Conservation (phyloP, 2,113 vertebrate genomes). For the Campylorhamphus procurvoides region DNA sequence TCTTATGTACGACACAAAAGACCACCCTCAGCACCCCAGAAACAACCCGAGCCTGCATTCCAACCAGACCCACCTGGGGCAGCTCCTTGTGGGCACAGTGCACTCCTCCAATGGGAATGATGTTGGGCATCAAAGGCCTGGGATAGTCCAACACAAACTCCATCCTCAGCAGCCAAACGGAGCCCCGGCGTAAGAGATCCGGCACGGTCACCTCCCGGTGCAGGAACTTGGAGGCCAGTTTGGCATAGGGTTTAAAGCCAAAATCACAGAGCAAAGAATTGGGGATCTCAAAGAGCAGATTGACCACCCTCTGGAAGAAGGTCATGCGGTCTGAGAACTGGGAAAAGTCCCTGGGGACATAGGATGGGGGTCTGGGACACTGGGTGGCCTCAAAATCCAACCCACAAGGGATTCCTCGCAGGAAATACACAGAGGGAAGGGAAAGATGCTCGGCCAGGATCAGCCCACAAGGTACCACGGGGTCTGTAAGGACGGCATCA, state of each 20-base stretch:
- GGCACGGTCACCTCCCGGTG: constrained; percentile 62
- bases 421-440: background rate
- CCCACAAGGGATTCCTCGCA: constrained; percentile 72
- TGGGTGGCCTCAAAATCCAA: constrained; percentile 74
- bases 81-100: constrained; percentile 57
- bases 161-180: constrained; percentile 83
- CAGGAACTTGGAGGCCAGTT: constrained; percentile 75
- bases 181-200: constrained; percentile 74
- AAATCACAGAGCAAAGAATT: constrained; percentile 70
- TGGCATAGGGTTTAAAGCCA: constrained; percentile 58
- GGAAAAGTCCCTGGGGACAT: constrained; percentile 65
- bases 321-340: constrained; percentile 70
- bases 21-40: background rate
- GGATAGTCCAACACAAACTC: constrained; percentile 82
- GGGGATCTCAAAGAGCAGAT: constrained; percentile 27
- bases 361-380: constrained; percentile 82
- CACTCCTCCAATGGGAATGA: constrained; percentile 71
- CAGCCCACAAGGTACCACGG: rapidly evolving
- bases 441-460: background rate
- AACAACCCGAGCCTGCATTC: too few species aligned
- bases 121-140: constrained; percentile 86
- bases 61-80: constrained; percentile 30
- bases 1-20: background rate
- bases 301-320: constrained; percentile 81
- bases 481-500: background rate